Evolutionary conservation across 1,140 invertebrate genomes (phyloP), one percentile per base, ranked within the genome.

Genomic region (Magallana angulata): DNA sequence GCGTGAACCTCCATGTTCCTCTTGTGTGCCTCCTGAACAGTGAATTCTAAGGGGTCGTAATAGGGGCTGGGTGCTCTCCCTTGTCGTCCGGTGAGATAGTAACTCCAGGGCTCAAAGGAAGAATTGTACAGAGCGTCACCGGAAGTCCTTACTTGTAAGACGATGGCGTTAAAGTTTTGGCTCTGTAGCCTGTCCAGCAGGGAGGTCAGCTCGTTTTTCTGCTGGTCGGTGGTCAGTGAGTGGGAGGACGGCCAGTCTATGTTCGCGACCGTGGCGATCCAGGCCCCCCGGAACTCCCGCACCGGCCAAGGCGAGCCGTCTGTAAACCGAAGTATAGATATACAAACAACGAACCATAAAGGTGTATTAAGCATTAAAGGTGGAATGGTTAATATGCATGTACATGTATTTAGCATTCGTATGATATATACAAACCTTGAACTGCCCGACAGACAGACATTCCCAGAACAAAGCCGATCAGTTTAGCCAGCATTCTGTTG

Each of bases 201-300:
- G 1, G 80, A 30, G 9, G 85, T 82, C 7, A 94, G 82, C 87
- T 94, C 93, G 1, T 89, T 57, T 86, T 93, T 87, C 84, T 94
- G 92, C 80, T 92, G 90, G 14, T 9, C 60, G 9, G 93, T 87
- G 11, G 92, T 88, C 18, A 90, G 82, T 62, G 88, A 82, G 9
- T 81, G 85, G 58, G 91, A 91, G 9, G 90, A 88, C 9, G 94
- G 94, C 94, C 94, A 94, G 87, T 94, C 94, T 36, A 94, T 93
- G 86, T 94, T 94, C 16, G 90, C 88, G 7, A 94, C 94, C 12
- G 94, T 94, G 5, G 93, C 93, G 6, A 94, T 86, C 92, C 92
- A 94, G 5, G 90, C 91, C 83, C 89, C 93, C 36, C 93, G 89
- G 81, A 94, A 93, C 68, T 94, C 93, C 24, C 88, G 85, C 1